phyloP scores from a whole-genome alignment of 2,797 vertebrate genomes.

The Centroberyx gerrardi region DNA sequence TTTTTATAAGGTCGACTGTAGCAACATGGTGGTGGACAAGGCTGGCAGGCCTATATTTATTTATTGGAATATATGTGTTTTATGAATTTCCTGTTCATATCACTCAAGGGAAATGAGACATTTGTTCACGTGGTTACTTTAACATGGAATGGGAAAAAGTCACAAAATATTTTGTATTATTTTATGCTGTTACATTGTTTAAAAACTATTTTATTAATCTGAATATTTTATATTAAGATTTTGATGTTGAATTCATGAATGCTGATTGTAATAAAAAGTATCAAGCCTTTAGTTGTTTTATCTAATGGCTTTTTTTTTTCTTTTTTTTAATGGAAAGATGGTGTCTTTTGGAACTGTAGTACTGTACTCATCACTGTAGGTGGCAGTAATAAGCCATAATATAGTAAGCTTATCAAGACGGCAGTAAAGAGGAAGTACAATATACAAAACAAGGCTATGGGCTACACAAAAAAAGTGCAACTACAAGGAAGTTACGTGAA shows the following conservation, averaged over 20 bases:
- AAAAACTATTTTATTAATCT: conserved; percentile 27
- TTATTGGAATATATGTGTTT: conserved; percentile 9
- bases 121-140: neutral
- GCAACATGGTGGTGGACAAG: neutral
- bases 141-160: conserved; percentile 3
- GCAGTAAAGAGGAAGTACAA: too few species aligned
- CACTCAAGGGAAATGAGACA: neutral
- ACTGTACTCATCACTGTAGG: neutral
- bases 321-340: too few species aligned
- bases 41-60: conserved; percentile 8
- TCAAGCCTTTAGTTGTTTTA: neutral
- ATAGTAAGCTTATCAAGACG: too few species aligned
- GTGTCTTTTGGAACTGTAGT: neutral
- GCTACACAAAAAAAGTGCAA: too few species aligned
- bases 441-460: too few species aligned
- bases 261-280: conserved; percentile 39
- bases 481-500: too few species aligned
- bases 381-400: neutral
- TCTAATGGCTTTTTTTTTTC: too few species aligned
- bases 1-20: neutral
- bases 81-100: neutral
- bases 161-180: conserved; percentile 8
- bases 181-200: neutral
- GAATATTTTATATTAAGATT: neutral
- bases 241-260: conserved; percentile 20